Conservation (phyloP, 2,797 vertebrate genomes). For the Cirrhinus mrigala region DNA sequence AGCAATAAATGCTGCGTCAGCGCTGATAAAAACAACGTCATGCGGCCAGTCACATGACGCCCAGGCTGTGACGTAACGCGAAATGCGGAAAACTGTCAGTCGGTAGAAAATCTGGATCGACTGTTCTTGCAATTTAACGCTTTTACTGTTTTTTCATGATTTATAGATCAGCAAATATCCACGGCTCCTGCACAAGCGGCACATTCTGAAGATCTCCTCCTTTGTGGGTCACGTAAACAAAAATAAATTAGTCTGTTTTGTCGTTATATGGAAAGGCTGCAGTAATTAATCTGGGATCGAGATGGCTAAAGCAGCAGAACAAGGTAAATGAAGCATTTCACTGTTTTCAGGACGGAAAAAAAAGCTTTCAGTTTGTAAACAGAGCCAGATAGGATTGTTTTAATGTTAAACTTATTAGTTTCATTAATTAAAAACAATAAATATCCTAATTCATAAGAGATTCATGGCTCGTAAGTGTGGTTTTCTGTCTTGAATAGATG, state of each 20-base stretch:
- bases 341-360: not conserved
- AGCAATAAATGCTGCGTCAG: slow-evolving; percentile 10
- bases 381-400: not conserved
- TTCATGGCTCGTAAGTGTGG: not conserved
- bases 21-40: slow-evolving; percentile 16
- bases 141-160: not conserved
- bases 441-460: not conserved
- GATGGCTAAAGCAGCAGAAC: slow-evolving; percentile 76
- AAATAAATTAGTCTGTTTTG: not conserved
- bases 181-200: not conserved
- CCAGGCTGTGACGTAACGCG: not conserved
- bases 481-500: not conserved
- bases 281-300: not conserved
- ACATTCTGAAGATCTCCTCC: not conserved
- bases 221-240: slow-evolving; percentile 11
- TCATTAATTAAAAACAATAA: not conserved
- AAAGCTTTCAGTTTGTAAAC: not conserved
- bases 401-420: not conserved
- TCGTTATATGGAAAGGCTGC: not conserved
- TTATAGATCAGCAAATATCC: not conserved
- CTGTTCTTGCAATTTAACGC: not conserved
- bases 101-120: not conserved
- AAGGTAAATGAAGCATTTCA: slow-evolving; percentile 64
- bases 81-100: not conserved
- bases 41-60: slow-evolving; percentile 19